A percentile compares a stretch with the other conserved stretches of the same genome.
Evolutionary conservation across 2,113 vertebrate genomes (phyloP).

Genomic region (Alethe castanea): DNA sequence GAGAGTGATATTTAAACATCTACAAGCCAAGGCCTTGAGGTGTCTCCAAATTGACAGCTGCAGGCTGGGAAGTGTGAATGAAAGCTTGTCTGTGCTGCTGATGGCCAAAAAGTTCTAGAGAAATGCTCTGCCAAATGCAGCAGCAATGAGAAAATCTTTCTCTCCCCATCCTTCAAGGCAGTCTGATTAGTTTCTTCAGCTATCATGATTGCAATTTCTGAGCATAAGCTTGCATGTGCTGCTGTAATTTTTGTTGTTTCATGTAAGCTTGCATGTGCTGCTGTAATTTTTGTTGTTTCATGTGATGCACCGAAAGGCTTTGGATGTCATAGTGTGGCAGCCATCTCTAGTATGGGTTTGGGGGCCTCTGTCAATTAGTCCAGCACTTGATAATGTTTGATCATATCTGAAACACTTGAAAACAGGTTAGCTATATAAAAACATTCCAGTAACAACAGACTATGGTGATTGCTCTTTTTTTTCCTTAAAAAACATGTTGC

Average conservation of each 20-base stretch:
- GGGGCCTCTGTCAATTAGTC: slow-evolving; percentile 77
- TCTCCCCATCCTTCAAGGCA: neutral
- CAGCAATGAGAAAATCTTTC: neutral
- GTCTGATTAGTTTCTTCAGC: neutral
- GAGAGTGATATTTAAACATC: slow-evolving; percentile 86
- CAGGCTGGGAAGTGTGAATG: slow-evolving; percentile 84
- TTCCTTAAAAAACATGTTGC: neutral
- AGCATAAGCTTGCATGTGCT: neutral
- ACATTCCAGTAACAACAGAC: neutral
- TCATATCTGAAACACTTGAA: slow-evolving; percentile 74
- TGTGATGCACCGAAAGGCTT: neutral
- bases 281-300: neutral
- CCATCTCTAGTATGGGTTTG: neutral
- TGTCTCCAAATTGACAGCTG: slow-evolving; percentile 89
- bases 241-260: neutral
- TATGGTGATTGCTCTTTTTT: neutral
- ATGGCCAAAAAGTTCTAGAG: slow-evolving; percentile 84
- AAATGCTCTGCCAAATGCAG: slow-evolving; percentile 38
- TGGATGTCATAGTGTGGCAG: neutral
- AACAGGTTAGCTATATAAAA: slow-evolving; percentile 63
- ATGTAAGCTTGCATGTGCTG: neutral
- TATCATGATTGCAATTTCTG: neutral
- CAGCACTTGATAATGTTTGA: slow-evolving; percentile 82
- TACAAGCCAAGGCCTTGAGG: slow-evolving; percentile 80
- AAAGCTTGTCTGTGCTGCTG: slow-evolving; percentile 83